Base-by-base conservation (phyloP, 2,797 vertebrate genomes). In the Adelosebastes latens region DNA sequence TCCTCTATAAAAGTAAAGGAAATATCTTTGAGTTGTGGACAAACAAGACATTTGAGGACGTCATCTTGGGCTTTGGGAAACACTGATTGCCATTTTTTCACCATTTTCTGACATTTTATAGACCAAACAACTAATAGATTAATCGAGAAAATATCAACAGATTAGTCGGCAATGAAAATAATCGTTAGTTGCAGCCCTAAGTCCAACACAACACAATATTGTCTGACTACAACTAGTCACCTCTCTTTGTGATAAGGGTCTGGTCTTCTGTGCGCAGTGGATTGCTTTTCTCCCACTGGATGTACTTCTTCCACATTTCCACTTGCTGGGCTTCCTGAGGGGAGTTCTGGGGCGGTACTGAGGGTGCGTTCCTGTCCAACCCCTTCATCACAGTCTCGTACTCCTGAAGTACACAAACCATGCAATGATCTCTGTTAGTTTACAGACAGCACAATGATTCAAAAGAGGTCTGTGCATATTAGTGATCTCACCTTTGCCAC, bases 241-340 rank as follows among this genome's bases (percentile, higher is more conserved):
- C 98, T 98, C 99, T 97, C 90, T 99, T 99, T 71, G 99, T 99
- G 94, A 99, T 99, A 56, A 99, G 98, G 0, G 98, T 99, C 94
- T 99, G 99, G 89, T 99, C 98, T 91, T 99, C 99, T 55, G 99
- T 99, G 4, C 98, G 97, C 8, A 99, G 93, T 0, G 99, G 98
- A 91, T 99, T 99, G 93, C 98, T 99, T 88, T 99, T 99, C 83
- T 99, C 98, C 98, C 98, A 99, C 90, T 99, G 98, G 91, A 99
- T 99, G 84, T 99, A 99, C 49, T 99, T 99, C 90, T 99, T 99
- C 99, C 98, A 99, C 98, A 99, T 99, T 81, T 99, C 99, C 36
- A 99, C 99, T 85, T 99, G 98, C 94, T 98, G 98, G 3, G 99
- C 97, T 90, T 99, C 99, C 72, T 99, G 98, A 1, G 99, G 99